Evolutionary conservation across 2,113 vertebrate genomes (phyloP), one percentile per base, ranked within the genome.

Genomic region (Sterna hirundo): DNA sequence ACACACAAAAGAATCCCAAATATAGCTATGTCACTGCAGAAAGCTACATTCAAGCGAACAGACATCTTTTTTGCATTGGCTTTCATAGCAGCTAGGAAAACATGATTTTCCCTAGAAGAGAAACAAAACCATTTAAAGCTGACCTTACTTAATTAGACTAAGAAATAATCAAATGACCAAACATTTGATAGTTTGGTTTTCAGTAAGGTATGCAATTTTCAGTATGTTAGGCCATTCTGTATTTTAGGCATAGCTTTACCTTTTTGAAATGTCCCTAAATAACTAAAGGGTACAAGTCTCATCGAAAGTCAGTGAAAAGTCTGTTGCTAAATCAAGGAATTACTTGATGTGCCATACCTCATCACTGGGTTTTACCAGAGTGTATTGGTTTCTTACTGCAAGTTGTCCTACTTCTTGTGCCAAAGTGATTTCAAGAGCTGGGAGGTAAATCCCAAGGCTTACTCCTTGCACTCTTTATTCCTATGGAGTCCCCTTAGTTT

Each of bases 1-100:
- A 81, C 77, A 90, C 85, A 88, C 83, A 94, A 89, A 95, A 90
- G 88, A 94, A 84, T 87, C 64, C 51, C 60, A 79, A 80, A 93
- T 76, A 88, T 25, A 95, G 40, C 34, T 58, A 78, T 94, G 83
- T 80, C 65, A 75, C 75, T 75, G 87, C 84, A 93, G 89, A 80
- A 87, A 87, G 71, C 75, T 54, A 32, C 81, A 52, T 76, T 62
- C 0, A 26, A 91, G 65, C 0, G 4, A 80, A 66, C 36, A 85
- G 81, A 58, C 17, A 69, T 79, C 22, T 34, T 81, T 66, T 78
- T 77, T 79, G 20, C n/a, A 57, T 22, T 76, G 42, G 8, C 29
- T 92, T 96, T 83, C 62, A 90, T 22, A 57, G 66, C 16, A 83
- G 42, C 58, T 36, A 90, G 58, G 38, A 87, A 86, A 75, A 44